Evolutionary conservation across 2,113 vertebrate species (phyloP).

Genomic region (Otus sunia): DNA sequence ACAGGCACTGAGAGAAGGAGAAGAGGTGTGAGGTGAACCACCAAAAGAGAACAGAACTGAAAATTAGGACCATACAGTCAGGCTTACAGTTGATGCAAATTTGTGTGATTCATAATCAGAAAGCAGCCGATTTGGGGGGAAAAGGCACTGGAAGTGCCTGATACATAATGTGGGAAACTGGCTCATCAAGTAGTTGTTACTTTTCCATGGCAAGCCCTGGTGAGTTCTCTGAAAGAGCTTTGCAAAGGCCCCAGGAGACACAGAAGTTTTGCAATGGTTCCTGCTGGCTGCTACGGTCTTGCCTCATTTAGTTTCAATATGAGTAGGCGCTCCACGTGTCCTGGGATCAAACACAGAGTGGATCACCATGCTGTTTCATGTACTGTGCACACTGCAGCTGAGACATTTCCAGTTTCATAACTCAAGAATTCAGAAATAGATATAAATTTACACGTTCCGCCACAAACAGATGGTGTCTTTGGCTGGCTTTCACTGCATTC

Average conservation of each 20-base stretch:
- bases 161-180: not conserved
- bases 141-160: not conserved
- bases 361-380: not conserved
- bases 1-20: not conserved
- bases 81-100: not conserved
- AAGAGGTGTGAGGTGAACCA: not conserved
- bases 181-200: not conserved
- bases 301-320: not conserved
- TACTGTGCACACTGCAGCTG: not conserved
- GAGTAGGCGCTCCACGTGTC: not conserved
- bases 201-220: not conserved
- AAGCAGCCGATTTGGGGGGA: not conserved
- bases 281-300: not conserved
- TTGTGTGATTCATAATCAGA: not conserved
- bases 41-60: not conserved
- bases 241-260: not conserved
- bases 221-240: not conserved
- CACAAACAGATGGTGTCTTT: slow-evolving; percentile 70
- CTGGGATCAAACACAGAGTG: slow-evolving; percentile 6
- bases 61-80: not conserved
- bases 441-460: slow-evolving; percentile 65
- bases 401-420: slow-evolving; percentile 56
- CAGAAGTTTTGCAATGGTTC: not conserved
- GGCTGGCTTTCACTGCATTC: slow-evolving; percentile 28
- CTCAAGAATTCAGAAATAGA: slow-evolving; percentile 64